Percentiles rank a stretch among this genome's conserved stretches.
phyloP scores from a whole-genome alignment of 2,888 invertebrate genomes.

The Sphaeridia pumilis region DNA sequence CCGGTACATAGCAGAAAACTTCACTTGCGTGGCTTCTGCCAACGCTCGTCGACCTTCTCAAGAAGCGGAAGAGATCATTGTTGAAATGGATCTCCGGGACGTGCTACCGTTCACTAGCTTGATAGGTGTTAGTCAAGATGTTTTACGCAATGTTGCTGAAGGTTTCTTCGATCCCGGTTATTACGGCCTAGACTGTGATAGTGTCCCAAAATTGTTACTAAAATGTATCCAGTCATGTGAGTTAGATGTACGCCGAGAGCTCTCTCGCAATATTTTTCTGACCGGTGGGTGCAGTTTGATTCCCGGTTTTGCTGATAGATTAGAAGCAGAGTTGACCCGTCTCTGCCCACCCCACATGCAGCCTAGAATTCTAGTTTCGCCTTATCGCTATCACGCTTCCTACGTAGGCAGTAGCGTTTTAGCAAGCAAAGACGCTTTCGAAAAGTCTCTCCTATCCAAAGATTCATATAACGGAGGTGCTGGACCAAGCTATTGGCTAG shows the following conservation, averaged over 20 bases:
- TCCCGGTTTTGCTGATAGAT: constrained; percentile 46
- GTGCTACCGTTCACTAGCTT: constrained; percentile 32
- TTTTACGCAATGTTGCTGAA: constrained; percentile 40
- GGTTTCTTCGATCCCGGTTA: constrained; percentile 46
- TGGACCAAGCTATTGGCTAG: constrained; percentile 33
- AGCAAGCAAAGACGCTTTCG: constrained; percentile 38
- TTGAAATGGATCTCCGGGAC: constrained; percentile 36
- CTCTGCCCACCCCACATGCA: constrained; percentile 45
- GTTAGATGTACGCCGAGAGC: constrained; percentile 48
- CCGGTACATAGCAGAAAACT: constrained; percentile 36
- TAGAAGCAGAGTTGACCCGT: constrained; percentile 45
- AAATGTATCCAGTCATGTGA: constrained; percentile 46
- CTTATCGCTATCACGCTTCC: constrained; percentile 48
- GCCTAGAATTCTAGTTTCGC: constrained; percentile 46
- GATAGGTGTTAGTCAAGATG: constrained; percentile 35
- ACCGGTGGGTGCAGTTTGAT: constrained; percentile 47
- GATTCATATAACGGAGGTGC: constrained; percentile 30
- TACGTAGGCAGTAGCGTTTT: constrained; percentile 48
- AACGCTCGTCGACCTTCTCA: constrained; percentile 30
- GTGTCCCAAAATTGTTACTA: constrained; percentile 46
- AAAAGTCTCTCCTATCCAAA: constrained; percentile 31
- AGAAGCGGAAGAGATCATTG: constrained; percentile 34
- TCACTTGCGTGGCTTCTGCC: constrained; percentile 29
- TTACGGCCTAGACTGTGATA: constrained; percentile 48
- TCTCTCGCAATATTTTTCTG: constrained; percentile 47